Percentiles rank a stretch among this genome's conserved stretches.
These are phyloP conservation scores for Galbula dea DNA, from an alignment of 2,113 vertebrate genomes.

Conservation along the genomic window DNA sequence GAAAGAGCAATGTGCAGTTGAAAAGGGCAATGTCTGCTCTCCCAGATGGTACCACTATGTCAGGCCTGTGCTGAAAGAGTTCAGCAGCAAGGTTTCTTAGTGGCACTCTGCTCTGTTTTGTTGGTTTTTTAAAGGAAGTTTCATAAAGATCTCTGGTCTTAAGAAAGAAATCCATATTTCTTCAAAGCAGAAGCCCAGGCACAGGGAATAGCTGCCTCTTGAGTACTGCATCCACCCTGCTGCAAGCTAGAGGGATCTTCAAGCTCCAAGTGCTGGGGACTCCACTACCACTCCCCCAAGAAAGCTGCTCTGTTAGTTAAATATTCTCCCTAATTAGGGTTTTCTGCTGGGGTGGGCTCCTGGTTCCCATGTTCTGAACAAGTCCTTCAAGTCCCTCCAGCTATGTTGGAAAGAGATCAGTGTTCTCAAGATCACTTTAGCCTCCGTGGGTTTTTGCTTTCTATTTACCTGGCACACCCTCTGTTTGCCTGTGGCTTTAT, in stretches of 20 bases:
- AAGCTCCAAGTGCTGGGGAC: background rate
- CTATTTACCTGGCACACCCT: slow-evolving; percentile 8
- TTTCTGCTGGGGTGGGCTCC: background rate
- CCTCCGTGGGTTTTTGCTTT: background rate
- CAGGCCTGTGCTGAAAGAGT: background rate
- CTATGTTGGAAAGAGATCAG: background rate
- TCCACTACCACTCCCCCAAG: background rate
- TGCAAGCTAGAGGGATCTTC: background rate
- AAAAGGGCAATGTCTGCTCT: background rate
- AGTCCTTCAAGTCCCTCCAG: background rate
- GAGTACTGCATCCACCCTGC: background rate
- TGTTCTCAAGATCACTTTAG: background rate
- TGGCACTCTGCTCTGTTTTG: too few relatives aligned
- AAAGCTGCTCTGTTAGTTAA: background rate
- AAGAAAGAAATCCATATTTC: background rate
- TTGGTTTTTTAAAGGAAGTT: background rate
- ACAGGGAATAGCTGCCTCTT: background rate
- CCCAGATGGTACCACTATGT: background rate
- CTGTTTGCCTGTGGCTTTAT: background rate
- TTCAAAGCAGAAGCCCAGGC: background rate
- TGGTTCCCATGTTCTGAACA: background rate
- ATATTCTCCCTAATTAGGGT: background rate
- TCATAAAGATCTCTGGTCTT: background rate
- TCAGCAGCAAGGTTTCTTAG: background rate
- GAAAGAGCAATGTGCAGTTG: background rate